Base-by-base conservation (phyloP, 2,797 vertebrate genomes). In the Sebastes jordani region DNA sequence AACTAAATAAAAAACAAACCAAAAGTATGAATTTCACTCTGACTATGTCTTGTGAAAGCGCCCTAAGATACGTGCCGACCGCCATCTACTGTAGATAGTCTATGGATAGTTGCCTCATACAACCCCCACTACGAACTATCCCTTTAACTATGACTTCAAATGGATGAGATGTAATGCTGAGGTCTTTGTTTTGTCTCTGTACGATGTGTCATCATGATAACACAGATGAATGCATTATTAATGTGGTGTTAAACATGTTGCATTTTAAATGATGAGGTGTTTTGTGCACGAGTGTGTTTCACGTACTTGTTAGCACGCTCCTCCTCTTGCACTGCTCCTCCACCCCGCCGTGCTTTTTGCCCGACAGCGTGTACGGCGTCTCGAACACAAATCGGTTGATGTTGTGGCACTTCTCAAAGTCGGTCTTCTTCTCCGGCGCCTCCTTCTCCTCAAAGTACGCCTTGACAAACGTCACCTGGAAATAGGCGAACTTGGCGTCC, bases 401-500 rank as follows among this genome's bases (percentile, higher is more conserved):
- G 89, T 99, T 99, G 91, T 99, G 98, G 85, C 96, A 97, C 92
- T 97, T 98, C 93, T 99, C 98, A 30, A 99, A 99, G 83, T 97
- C 96, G 0, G 97, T 99, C 88, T 96, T 98, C 88, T 97, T 97
- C 89, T 99, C 98, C 0, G 94, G 93, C 7, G 96, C 93, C 76
- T 99, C 98, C 91, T 98, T 99, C 56, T 99, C 98, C 56, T 99
- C 98, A 30, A 99, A 98, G 83, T 97, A 97, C 0, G 98, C 95
- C 87, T 98, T 99, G 84, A 99, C 97, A 0, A 97, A 99, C 0
- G 99, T 99, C 88, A 99, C 97, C 95, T 99, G 98, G 81, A 99
- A 92, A 74, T 98, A 95, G 80, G 99, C 99, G 7, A 97, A 97
- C 92, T 97, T 98, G 7, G 95, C 87, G 86, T 99, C 98, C 83